phyloP scores from a whole-genome alignment of 2,888 invertebrate genomes.

The Drosophila limbata region DNA sequence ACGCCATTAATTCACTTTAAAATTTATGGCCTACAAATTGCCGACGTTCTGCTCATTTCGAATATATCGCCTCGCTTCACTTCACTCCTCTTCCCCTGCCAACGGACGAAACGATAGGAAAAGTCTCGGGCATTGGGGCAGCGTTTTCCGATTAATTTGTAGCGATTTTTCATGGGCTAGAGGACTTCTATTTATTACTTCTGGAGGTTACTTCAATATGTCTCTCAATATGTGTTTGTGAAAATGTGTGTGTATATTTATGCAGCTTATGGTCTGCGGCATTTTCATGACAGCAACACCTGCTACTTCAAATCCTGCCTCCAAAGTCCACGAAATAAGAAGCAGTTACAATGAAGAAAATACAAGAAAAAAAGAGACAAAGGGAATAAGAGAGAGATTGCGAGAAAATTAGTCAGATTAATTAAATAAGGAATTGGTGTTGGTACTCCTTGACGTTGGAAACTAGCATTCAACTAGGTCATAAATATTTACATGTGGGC shows the following conservation, averaged over 20 bases:
- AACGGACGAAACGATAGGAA: slow-evolving; percentile 3
- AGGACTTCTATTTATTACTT: slow-evolving; percentile 60
- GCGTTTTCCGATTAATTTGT: slow-evolving; percentile 64
- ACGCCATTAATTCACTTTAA: slow-evolving; percentile 78
- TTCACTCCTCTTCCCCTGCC: neutral
- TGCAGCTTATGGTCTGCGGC: slow-evolving; percentile 35
- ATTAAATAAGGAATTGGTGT: neutral
- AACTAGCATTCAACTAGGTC: neutral
- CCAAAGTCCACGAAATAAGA: neutral
- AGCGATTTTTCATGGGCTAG: slow-evolving; percentile 59
- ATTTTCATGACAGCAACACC: slow-evolving; percentile 42
- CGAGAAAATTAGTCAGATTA: neutral
- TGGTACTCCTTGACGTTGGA: neutral
- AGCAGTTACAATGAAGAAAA: neutral
- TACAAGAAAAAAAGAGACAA: neutral
- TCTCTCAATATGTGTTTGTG: slow-evolving; percentile 8
- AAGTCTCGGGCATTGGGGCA: slow-evolving; percentile 27
- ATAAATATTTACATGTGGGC: too few relatives aligned
- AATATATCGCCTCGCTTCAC: neutral
- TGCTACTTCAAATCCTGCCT: slow-evolving; percentile 18
- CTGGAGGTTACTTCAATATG: slow-evolving; percentile 12
- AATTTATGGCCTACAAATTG: slow-evolving; percentile 80
- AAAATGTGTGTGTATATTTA: slow-evolving; percentile 13
- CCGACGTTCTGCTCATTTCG: slow-evolving; percentile 50
- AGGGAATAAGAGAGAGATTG: neutral